Evolutionary conservation across 37 sponge, comb jelly and placozoan species (phyloP), one percentile per base, ranked within the genome.

Genomic region (Tethya wilhelma): DNA sequence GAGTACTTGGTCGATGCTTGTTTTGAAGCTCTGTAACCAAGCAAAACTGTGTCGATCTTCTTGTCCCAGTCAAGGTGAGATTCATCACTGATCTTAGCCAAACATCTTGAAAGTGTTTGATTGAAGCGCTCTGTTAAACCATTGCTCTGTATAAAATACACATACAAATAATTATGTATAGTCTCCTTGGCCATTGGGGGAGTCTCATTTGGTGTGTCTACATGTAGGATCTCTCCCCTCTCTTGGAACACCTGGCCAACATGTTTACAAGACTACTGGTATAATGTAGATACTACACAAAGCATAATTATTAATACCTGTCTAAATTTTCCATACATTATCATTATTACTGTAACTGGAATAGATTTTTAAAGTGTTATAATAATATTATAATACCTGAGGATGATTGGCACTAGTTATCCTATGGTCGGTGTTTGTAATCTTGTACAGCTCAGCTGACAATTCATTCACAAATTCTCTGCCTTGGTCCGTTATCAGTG

Each of bases 391-490:
- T n/a, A n/a, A 31, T 67, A 84, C 84, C 69, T 84, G 84, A 38
- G 75, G 60, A 64, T 84, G 77, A 56, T 68, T 75, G 20, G 77
- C 58, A 39, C 45, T 38, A 55, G 83, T 73, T 32, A 73, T 82
- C 1, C 67, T 45, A 23, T 79, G 79, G 49, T 82, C 36, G 29
- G 58, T 72, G 4, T 70, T 46, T 33, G 72, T 82, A 26, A 37
- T 73, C 64, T 44, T 38, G 23, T 43, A 83, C 9, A 83, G 75
- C 7, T 33, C 67, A 14, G 45, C 41, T 40, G 69, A 38, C 1
- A 75, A 12, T 34, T 43, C 23, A 44, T 84, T 75, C 20, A 84
- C 77, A 75, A 84, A 84, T 34, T 84, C 75, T 69, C 76, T 84
- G 22, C 77, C 84, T 74, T 75, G 84, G 36, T 84, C 69, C 1